Percentiles rank a stretch among this genome's conserved stretches.
Conservation (phyloP, 2,888 invertebrate genomes). For the Schizaphis graminum region DNA sequence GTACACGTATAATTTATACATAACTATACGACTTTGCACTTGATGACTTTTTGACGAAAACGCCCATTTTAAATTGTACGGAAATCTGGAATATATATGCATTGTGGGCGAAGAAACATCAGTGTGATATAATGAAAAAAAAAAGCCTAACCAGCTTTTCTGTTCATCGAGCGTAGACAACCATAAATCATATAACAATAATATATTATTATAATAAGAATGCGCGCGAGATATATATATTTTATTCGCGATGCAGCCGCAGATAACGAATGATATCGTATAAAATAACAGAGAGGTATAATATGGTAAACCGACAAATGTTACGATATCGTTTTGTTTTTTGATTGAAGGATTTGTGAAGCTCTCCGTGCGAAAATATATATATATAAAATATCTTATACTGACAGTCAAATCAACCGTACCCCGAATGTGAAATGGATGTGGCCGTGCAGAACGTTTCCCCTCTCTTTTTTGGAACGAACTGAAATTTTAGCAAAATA, state of each 20-base stretch:
- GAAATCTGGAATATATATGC: neutral
- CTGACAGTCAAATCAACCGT: neutral
- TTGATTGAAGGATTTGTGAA: neutral
- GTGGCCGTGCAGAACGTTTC: neutral
- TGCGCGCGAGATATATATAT: neutral
- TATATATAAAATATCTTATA: neutral
- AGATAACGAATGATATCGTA: neutral
- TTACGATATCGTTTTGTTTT: slow-evolving; percentile 11
- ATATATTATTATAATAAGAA: neutral
- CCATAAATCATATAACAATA: neutral
- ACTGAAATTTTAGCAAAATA: neutral
- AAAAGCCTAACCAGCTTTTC: neutral
- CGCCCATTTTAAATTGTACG: neutral
- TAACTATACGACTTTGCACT: neutral
- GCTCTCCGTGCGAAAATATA: neutral
- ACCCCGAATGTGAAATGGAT: neutral
- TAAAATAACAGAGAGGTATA: neutral
- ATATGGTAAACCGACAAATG: neutral
- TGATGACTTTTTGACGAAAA: neutral
- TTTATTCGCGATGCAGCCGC: neutral
- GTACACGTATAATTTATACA: neutral
- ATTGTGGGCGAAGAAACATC: neutral
- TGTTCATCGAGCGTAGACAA: neutral
- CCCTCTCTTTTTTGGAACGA: neutral
- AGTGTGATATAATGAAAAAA: neutral